Evolutionary conservation across 2,797 vertebrate genomes (phyloP).

Genomic region (Chloroceryle inda): DNA sequence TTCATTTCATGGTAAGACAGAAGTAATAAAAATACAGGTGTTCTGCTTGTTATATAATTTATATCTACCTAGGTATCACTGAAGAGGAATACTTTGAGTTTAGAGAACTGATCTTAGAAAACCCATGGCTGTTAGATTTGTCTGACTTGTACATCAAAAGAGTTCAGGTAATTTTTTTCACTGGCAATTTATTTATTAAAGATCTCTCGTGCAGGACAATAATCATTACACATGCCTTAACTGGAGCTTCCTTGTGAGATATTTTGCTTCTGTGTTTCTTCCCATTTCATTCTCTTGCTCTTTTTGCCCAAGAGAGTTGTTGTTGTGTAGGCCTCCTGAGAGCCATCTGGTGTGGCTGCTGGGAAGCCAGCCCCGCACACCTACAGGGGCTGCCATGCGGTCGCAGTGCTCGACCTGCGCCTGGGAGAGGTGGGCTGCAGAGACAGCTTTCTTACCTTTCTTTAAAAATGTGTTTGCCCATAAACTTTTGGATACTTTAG

Average conservation of each 20-base stretch:
- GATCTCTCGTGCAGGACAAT: not conserved
- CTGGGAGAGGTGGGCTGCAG: not conserved
- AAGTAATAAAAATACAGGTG: not conserved
- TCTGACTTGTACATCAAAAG: not conserved
- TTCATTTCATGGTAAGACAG: not conserved
- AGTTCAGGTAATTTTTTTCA: not conserved
- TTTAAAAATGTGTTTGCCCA: not conserved
- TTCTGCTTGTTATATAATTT: not conserved
- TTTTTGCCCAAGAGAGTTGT: conserved; percentile 14
- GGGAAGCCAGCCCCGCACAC: not conserved
- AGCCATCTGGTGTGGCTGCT: conserved; percentile 31
- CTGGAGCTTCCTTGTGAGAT: not conserved
- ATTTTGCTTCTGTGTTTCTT: not conserved
- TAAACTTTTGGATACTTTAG: not conserved
- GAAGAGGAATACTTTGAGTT: not conserved
- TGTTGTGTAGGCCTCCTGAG: not conserved
- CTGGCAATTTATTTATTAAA: not conserved
- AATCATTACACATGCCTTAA: not conserved
- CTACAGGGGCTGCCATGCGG: not conserved
- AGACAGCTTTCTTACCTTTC: not conserved
- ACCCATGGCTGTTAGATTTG: not conserved
- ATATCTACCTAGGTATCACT: not conserved
- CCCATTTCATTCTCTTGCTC: not conserved
- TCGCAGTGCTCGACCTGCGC: not conserved
- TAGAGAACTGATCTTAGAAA: not conserved